phyloP scores from a whole-genome alignment of 2,888 invertebrate species.

The Cataglyphis rosenhaueri region DNA sequence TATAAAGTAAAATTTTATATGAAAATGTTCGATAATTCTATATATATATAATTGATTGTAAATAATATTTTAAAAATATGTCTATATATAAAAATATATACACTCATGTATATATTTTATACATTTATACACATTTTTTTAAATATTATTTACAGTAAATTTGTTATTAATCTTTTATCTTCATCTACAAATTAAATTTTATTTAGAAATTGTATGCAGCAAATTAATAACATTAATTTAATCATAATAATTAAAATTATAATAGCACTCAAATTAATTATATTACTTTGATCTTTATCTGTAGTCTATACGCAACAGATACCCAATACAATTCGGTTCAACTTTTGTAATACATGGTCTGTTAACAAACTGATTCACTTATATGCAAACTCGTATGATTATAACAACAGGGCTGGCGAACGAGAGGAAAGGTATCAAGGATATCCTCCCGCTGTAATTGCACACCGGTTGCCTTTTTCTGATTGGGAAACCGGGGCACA shows the following conservation, averaged over 20 bases:
- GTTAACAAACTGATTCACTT: constrained; percentile 14
- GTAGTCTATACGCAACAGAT: neutral
- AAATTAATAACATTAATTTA: constrained; percentile 18
- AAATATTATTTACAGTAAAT: neutral
- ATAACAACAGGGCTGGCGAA: neutral
- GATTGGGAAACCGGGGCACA: constrained; percentile 32
- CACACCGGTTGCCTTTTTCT: constrained; percentile 34
- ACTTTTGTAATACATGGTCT: neutral
- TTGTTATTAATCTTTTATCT: neutral
- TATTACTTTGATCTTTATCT: constrained; percentile 26
- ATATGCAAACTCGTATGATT: neutral
- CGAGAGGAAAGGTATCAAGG: constrained; percentile 2
- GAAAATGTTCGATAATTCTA: neutral
- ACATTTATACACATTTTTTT: neutral
- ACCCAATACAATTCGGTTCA: neutral
- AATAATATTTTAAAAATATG: neutral
- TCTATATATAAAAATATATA: neutral
- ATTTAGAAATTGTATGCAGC: neutral
- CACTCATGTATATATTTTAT: neutral
- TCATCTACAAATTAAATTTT: neutral
- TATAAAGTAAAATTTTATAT: neutral
- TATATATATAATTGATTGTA: no score
- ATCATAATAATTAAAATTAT: constrained; percentile 2
- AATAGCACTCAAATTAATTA: constrained; percentile 20
- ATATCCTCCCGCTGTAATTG: constrained; percentile 28